These are phyloP conservation scores for Nyctereutes procyonoides DNA, from an alignment of 2,113 vertebrate genomes.

Conservation along the genomic window DNA sequence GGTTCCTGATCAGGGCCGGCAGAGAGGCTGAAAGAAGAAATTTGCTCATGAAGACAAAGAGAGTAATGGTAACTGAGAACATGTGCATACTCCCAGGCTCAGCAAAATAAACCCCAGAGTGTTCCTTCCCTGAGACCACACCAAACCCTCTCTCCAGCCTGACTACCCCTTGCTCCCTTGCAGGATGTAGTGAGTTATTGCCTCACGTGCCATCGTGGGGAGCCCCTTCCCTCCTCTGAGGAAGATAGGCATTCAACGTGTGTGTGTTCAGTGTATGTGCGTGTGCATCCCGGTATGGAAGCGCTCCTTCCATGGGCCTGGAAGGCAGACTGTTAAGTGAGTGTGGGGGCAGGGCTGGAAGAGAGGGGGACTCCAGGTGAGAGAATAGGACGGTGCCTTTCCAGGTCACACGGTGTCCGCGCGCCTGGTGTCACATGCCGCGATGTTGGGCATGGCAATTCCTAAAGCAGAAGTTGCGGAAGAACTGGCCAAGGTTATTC, in stretches of 20 bases:
- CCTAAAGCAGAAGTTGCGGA: constrained; percentile 71
- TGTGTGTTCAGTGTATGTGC: not conserved
- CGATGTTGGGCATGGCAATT: not conserved
- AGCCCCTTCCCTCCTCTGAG: not conserved
- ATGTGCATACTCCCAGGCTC: not conserved
- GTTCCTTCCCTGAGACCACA: not conserved
- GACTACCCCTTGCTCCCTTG: not conserved
- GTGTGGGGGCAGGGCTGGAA: too few relatives aligned
- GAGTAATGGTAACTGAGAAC: not conserved
- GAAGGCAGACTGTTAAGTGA: not conserved
- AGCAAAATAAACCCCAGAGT: not conserved
- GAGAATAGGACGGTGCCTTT: not conserved
- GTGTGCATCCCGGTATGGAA: not conserved
- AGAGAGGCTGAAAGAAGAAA: not conserved
- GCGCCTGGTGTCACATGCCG: not conserved
- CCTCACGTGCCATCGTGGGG: not conserved
- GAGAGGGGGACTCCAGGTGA: not conserved
- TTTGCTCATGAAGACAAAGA: not conserved
- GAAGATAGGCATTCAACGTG: not conserved
- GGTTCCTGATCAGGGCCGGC: not conserved
- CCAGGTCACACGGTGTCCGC: not conserved
- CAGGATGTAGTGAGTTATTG: not conserved
- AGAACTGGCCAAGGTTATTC: constrained; percentile 78
- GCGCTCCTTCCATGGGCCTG: not conserved
- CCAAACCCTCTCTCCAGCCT: not conserved